Evolutionary conservation across 2,888 invertebrate species (phyloP).

Genomic region (Uropetala carovei): DNA sequence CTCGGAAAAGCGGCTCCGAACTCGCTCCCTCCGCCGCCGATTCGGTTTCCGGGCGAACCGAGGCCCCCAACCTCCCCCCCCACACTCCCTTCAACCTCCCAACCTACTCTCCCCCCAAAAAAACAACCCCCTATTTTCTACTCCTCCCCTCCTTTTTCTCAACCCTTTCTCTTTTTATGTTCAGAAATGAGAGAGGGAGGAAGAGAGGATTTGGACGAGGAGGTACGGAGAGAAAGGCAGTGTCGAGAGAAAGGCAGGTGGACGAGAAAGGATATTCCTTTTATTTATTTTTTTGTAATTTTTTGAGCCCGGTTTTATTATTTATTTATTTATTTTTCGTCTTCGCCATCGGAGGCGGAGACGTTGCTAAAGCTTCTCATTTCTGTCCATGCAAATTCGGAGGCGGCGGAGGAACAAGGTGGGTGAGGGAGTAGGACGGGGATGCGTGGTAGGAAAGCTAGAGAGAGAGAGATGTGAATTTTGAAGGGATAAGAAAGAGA

Average conservation of each 20-base stretch:
- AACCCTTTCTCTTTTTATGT: neutral
- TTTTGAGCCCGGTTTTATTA: neutral
- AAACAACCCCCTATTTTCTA: neutral
- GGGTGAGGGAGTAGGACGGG: neutral
- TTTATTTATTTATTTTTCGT: no score
- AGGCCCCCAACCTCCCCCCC: neutral
- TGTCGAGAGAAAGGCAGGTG: neutral
- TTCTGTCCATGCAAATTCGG: slow-evolving; percentile 27
- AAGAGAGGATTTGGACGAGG: no score
- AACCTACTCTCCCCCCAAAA: neutral
- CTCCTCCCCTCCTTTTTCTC: neutral
- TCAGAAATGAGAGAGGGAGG: neutral
- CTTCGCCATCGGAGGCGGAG: neutral
- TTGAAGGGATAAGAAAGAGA: neutral
- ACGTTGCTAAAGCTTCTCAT: neutral
- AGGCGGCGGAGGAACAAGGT: neutral
- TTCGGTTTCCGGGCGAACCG: neutral
- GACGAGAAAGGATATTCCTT: neutral
- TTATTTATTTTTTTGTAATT: neutral
- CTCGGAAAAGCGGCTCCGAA: neutral
- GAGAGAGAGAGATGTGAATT: no score
- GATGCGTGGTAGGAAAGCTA: no score
- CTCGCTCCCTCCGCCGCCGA: neutral
- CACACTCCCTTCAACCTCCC: neutral
- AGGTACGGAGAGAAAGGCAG: neutral